Percentiles rank a stretch among this genome's conserved stretches.
phyloP scores from a whole-genome alignment of 1,140 invertebrate genomes.

The Saxidomus purpurata region DNA sequence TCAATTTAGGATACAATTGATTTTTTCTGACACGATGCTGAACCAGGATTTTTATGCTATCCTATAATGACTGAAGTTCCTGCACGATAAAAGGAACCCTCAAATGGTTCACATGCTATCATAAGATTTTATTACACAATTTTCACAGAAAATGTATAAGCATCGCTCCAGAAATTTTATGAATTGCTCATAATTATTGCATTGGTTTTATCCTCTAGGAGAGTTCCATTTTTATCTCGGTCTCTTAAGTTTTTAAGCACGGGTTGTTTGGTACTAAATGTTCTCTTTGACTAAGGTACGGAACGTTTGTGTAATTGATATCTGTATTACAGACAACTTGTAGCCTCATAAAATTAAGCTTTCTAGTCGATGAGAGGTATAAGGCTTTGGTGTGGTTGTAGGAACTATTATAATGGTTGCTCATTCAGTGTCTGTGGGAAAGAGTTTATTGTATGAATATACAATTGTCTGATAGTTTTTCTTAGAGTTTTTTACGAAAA shows the following conservation, averaged over 20 bases:
- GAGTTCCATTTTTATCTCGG: neutral
- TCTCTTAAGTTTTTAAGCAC: neutral
- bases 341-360: slow-evolving; percentile 13
- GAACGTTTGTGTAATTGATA: slow-evolving; percentile 32
- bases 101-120: slow-evolving; percentile 22
- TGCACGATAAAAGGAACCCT: neutral
- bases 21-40: neutral
- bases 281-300: neutral
- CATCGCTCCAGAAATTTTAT: slow-evolving; percentile 25
- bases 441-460: neutral
- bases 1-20: neutral
- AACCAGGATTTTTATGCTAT: neutral
- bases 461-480: neutral
- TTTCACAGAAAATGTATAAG: slow-evolving; percentile 26
- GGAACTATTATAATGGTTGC: neutral
- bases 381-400: neutral
- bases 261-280: neutral
- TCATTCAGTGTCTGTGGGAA: slow-evolving; percentile 18
- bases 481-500: neutral
- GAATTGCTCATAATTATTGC: slow-evolving; percentile 47
- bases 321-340: slow-evolving; percentile 1
- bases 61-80: neutral
- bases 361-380: neutral
- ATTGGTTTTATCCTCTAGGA: neutral
- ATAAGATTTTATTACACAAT: slow-evolving; percentile 24